These are phyloP conservation scores for Amphiduros pacificus DNA, from an alignment of 2,888 invertebrate species.

Conservation along the genomic window DNA sequence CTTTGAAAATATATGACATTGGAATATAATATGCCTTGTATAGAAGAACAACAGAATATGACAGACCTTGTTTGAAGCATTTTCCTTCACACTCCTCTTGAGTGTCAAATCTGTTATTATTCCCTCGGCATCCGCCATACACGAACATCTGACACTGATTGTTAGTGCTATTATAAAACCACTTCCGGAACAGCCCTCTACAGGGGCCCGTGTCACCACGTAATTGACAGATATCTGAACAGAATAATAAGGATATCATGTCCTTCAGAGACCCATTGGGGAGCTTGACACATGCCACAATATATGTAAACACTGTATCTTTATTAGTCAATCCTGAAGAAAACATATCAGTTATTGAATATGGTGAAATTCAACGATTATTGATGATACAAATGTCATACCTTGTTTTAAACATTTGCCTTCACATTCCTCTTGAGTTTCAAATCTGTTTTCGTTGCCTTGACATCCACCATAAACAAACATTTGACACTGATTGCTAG, in stretches of 20 bases:
- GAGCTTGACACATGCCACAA: too few species aligned
- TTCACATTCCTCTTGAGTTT: slow-evolving; percentile 1
- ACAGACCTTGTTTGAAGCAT: too few species aligned
- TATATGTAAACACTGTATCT: too few species aligned
- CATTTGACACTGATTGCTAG: slow-evolving; percentile 21
- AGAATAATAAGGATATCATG: too few species aligned
- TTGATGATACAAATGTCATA: too few species aligned
- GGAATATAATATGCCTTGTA: too few species aligned
- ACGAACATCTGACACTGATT: slow-evolving; percentile 5
- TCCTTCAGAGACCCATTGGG: too few species aligned
- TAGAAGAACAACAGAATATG: too few species aligned
- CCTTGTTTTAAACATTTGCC: not conserved
- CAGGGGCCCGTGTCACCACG: slow-evolving; percentile 63
- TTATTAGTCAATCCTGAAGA: too few species aligned
- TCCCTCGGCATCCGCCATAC: slow-evolving; percentile 16
- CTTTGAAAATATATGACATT: too few species aligned
- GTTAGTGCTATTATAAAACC: slow-evolving; percentile 65
- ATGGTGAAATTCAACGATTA: too few species aligned
- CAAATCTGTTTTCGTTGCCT: slow-evolving; percentile 15
- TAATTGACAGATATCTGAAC: slow-evolving; percentile 6
- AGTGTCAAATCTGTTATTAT: slow-evolving; percentile 32
- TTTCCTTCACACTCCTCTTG: slow-evolving; percentile 66
- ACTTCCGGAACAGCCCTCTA: slow-evolving; percentile 24
- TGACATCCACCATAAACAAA: slow-evolving; percentile 31
- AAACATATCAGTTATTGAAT: too few species aligned